phyloP scores from a whole-genome alignment of 2,888 invertebrate genomes.

The Cephus nigrinus region DNA sequence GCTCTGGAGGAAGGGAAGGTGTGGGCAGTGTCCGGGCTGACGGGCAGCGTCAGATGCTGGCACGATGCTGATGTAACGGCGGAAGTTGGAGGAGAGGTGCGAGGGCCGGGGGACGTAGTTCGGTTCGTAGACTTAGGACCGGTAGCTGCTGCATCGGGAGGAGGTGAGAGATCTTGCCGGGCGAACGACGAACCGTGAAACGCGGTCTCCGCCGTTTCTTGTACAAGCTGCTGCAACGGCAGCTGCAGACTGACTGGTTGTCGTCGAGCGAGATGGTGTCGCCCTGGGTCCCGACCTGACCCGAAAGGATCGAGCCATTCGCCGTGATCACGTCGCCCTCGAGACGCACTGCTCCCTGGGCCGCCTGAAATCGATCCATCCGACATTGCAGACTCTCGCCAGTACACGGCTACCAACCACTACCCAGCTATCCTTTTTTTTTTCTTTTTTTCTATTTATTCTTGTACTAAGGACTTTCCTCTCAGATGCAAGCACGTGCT shows the following conservation, averaged over 20 bases:
- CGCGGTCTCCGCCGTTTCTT: conserved; percentile 63
- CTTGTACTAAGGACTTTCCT: neutral
- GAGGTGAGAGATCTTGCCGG: conserved; percentile 69
- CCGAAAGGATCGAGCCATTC: conserved; percentile 89
- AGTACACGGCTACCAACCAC: neutral
- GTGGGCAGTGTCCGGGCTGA: conserved; percentile 34
- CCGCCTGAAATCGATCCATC: conserved; percentile 73
- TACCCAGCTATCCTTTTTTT: no score
- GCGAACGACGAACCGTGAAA: conserved; percentile 69
- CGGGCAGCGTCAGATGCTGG: conserved; percentile 60
- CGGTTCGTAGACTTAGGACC: conserved; percentile 45
- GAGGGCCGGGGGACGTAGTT: conserved; percentile 52
- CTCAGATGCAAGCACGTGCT: neutral
- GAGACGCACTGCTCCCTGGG: conserved; percentile 92
- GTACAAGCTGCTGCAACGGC: conserved; percentile 66
- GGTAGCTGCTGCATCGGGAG: conserved; percentile 66
- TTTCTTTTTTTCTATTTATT: no score
- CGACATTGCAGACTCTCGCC: neutral
- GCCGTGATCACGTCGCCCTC: conserved; percentile 98
- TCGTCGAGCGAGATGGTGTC: conserved; percentile 65
- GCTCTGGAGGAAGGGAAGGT: conserved; percentile 32
- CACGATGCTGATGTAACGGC: conserved; percentile 62
- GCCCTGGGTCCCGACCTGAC: conserved; percentile 68
- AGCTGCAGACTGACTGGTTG: conserved; percentile 66
- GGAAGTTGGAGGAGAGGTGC: conserved; percentile 59